Conservation (phyloP, 2,797 vertebrate species). For the Lerista edwardsae region DNA sequence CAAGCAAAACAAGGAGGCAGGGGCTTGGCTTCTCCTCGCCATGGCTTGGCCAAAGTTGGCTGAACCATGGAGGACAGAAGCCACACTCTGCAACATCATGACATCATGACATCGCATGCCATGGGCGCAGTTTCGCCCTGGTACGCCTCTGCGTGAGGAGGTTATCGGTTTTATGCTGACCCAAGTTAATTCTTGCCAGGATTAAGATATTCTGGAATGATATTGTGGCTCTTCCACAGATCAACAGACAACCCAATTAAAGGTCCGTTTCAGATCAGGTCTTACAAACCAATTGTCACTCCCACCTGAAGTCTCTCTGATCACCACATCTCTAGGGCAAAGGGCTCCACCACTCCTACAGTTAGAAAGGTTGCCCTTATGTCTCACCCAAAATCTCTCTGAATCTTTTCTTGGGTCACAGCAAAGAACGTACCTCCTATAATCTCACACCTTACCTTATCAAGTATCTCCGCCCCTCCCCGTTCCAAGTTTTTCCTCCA, state of each 20-base stretch:
- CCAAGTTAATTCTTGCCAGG: background rate
- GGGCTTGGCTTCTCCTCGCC: too few species aligned
- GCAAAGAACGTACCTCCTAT: background rate
- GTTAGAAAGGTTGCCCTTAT: too few species aligned
- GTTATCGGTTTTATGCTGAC: too few species aligned
- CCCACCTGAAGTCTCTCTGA: background rate
- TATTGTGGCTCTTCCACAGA: background rate
- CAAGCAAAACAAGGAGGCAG: too few species aligned
- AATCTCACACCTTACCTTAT: background rate
- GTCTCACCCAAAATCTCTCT: background rate
- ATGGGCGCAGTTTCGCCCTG: too few species aligned
- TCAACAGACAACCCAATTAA: background rate
- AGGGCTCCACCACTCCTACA: background rate
- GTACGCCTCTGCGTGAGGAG: too few species aligned
- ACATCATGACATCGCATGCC: too few species aligned
- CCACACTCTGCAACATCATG: too few species aligned
- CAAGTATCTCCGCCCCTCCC: background rate
- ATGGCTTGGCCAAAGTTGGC: too few species aligned
- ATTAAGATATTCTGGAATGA: too few species aligned
- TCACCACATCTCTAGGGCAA: background rate
- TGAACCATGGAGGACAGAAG: too few species aligned
- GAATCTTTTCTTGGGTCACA: background rate
- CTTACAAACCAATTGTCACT: background rate
- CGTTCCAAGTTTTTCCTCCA: background rate
- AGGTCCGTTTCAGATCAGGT: background rate